These are phyloP conservation scores for Cherax quadricarinatus DNA, from an alignment of 1,140 invertebrate species.

Conservation along the genomic window DNA sequence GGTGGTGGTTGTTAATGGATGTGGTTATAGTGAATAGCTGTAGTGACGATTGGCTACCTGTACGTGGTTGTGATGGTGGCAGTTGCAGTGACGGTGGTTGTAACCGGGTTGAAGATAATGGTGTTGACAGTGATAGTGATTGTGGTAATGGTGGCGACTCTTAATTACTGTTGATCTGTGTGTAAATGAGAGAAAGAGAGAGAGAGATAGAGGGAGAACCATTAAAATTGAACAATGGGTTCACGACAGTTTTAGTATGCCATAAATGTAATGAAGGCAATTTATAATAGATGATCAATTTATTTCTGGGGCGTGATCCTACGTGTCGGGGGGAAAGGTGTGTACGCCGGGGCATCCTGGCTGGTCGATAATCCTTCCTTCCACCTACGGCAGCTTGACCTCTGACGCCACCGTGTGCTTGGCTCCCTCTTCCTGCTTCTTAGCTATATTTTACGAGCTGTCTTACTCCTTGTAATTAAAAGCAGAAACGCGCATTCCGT, in stretches of 20 bases:
- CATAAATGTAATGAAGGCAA: conserved; percentile 63
- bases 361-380: not conserved
- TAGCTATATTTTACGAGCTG: conserved; percentile 40
- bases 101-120: too few species aligned
- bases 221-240: conserved; percentile 49
- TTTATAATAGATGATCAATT: conserved; percentile 60
- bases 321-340: not conserved
- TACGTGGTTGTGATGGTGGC: too few species aligned
- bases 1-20: too few species aligned
- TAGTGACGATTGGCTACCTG: too few species aligned
- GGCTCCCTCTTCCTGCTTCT: not conserved
- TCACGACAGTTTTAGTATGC: conserved; percentile 55
- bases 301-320: conserved; percentile 4
- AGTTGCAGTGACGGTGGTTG: too few species aligned
- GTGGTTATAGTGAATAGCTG: too few species aligned
- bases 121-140: too few species aligned
- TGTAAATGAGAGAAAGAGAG: not conserved
- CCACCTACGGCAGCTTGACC: not conserved
- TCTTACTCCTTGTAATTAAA: conserved; percentile 48
- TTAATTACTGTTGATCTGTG: too few species aligned
- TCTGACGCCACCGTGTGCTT: not conserved
- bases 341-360: not conserved
- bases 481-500: conserved; percentile 40
- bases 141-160: too few species aligned
- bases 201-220: conserved; percentile 18